A percentile compares a stretch with the other conserved stretches of the same genome.
phyloP scores from a whole-genome alignment of 2,888 invertebrate species.

The Lasioglossum pauxillum region DNA sequence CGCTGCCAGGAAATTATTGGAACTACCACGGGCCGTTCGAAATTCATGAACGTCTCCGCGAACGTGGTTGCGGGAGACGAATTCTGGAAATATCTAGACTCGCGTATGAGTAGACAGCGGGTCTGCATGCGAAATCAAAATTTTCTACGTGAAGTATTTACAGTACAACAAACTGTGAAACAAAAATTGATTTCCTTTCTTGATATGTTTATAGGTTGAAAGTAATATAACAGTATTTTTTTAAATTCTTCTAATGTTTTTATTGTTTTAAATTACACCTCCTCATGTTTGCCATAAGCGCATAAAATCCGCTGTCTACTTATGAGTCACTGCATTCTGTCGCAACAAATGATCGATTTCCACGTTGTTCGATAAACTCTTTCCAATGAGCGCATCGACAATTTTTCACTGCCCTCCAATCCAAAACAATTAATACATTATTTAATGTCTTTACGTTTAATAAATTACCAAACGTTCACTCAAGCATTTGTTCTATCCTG shows the following conservation, averaged over 20 bases:
- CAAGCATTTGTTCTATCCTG: background rate
- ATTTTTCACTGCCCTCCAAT: background rate
- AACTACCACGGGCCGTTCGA: background rate
- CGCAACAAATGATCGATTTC: background rate
- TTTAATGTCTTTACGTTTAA: too few relatives aligned
- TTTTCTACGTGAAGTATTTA: background rate
- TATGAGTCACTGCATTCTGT: background rate
- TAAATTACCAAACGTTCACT: background rate
- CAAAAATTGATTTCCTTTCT: background rate
- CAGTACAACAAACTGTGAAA: background rate
- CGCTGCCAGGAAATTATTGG: conserved; percentile 5
- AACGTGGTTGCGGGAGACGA: too few relatives aligned
- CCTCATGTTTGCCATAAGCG: background rate
- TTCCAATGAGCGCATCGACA: background rate
- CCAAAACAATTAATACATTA: background rate
- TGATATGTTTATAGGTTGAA: background rate
- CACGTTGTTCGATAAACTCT: too few relatives aligned
- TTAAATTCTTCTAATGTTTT: background rate
- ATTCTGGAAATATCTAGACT: background rate
- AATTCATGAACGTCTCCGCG: background rate
- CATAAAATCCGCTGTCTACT: background rate
- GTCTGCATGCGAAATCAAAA: background rate
- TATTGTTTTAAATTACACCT: too few relatives aligned
- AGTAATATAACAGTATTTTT: background rate
- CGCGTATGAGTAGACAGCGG: background rate